Evolutionary conservation across 2,797 vertebrate species (phyloP).

Genomic region (Hydrolagus colliei): DNA sequence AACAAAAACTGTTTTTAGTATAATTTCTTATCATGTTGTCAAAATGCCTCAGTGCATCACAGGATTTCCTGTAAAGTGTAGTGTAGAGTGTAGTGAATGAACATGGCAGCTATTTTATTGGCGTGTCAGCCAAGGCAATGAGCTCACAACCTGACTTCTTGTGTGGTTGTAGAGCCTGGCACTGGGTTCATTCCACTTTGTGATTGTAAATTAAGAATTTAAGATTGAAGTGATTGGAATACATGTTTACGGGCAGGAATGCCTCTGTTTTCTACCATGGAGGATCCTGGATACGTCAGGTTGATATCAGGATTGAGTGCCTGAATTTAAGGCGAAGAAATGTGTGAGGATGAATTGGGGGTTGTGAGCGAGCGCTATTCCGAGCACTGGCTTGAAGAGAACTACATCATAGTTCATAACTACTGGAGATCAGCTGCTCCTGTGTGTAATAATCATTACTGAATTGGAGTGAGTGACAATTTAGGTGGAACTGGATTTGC

Average conservation of each 20-base stretch:
- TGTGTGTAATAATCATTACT: slow-evolving; percentile 26
- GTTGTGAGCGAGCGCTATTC: neutral
- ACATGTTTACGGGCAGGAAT: no score
- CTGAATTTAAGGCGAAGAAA: neutral
- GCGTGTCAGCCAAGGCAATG: no score
- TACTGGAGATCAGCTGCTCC: neutral
- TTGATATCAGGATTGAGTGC: no score
- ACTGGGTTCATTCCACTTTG: slow-evolving; percentile 28
- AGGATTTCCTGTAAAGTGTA: no score
- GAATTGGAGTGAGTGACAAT: slow-evolving; percentile 18
- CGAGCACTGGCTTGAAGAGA: slow-evolving; percentile 4
- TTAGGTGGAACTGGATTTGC: slow-evolving; percentile 14
- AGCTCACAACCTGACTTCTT: slow-evolving; percentile 3
- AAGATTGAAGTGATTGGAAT: no score
- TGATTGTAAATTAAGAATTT: neutral
- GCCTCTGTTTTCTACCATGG: neutral
- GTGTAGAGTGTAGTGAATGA: no score
- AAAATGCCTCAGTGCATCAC: no score
- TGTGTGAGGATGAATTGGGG: slow-evolving; percentile 9
- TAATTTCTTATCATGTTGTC: no score
- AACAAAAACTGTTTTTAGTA: no score
- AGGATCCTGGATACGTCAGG: neutral
- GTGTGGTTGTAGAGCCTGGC: slow-evolving; percentile 37
- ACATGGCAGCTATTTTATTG: no score
- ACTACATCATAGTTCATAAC: neutral